Evolutionary conservation across 2,888 invertebrate species (phyloP), one percentile per base, ranked within the genome.

Genomic region (Anoncus sp.): DNA sequence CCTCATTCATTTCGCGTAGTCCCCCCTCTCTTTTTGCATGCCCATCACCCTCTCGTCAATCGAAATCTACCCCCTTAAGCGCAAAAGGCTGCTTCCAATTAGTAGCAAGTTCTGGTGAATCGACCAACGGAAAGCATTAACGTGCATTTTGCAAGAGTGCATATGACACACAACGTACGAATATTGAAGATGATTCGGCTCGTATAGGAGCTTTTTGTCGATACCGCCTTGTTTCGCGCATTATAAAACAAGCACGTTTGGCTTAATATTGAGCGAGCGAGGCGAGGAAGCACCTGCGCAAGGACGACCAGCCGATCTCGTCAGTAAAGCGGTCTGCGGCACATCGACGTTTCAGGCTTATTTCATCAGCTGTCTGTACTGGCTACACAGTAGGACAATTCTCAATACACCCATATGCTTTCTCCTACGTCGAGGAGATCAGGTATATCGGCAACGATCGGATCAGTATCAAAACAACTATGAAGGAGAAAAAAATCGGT

Each of bases 51-150:
- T 70, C 62, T 82, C 79, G 80, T 83, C 81, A 81, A 86, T 87
- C 82, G 85, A 78, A 83, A 85, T 84, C 85, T 82, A 86, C 86
- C 82, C 86, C 84, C 82, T 82, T 79, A 84, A 77, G 80, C 76
- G 82, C 84, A 77, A 81, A 83, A 82, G 79, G 82, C 81, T 74
- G 63, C 75, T 81, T 74, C 82, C 82, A 82, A 83, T 83, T 83
- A 83, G 82, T 81, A 79, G 9, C 71, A 79, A 80, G 73, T 82
- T 82, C 75, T 73, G 65, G 62, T 77, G 79, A 80, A 81, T 81
- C 77, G 77, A 73, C 63, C 63, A 57, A 71, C 65, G 71, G 47
- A 72, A 55, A 57, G 65, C 66, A 65, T 67, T 78, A 71, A 47
- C 75, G 62, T 57, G 43, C 43, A 18, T 60, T 9, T 24, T 40